phyloP scores from a whole-genome alignment of 2,888 invertebrate species.

The Patella caerulea region DNA sequence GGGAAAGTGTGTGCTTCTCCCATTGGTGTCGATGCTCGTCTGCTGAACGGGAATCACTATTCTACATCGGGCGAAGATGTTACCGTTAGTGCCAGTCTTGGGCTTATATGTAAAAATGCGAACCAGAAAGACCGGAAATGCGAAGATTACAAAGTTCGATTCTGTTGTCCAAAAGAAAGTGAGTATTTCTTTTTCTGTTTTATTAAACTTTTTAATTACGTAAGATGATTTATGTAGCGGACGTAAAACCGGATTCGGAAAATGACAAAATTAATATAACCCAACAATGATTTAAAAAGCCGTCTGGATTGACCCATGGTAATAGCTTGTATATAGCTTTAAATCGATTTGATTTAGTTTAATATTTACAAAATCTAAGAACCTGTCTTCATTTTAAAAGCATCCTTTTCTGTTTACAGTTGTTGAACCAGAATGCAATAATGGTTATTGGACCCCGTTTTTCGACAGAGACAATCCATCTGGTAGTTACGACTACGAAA shows the following conservation, averaged over 20 bases:
- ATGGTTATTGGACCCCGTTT: background rate
- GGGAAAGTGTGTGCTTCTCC: background rate
- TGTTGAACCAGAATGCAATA: background rate
- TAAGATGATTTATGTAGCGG: too few relatives aligned
- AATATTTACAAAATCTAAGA: too few relatives aligned
- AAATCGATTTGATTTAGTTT: too few relatives aligned
- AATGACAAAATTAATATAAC: too few relatives aligned
- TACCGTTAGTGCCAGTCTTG: background rate
- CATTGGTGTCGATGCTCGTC: background rate
- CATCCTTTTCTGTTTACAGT: background rate
- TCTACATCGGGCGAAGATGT: background rate
- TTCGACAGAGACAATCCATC: background rate
- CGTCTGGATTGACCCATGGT: too few relatives aligned
- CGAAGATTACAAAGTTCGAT: conserved; percentile 7
- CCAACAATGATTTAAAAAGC: too few relatives aligned
- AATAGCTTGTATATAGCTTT: too few relatives aligned
- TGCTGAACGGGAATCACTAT: background rate
- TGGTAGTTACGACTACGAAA: background rate
- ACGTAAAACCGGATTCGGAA: too few relatives aligned
- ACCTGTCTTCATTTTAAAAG: too few relatives aligned
- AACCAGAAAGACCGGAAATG: background rate
- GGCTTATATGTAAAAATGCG: background rate
- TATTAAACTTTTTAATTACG: too few relatives aligned
- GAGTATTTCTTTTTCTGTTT: too few relatives aligned
- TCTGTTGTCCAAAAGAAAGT: background rate